Evolutionary conservation across 1,140 invertebrate genomes (phyloP), one percentile per base, ranked within the genome.

Genomic region (Aphis craccivora): DNA sequence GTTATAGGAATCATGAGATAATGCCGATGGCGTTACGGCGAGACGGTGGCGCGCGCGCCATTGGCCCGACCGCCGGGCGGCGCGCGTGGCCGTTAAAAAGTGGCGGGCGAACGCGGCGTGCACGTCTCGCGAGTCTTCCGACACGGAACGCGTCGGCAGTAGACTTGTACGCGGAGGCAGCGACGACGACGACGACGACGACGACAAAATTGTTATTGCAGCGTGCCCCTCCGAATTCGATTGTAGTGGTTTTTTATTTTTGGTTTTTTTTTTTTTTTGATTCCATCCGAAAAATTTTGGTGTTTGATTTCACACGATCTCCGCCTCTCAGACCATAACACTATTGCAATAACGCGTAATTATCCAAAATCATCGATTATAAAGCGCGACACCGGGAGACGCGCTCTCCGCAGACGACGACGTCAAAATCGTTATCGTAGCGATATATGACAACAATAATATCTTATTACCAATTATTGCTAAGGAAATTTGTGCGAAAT

Each of bases 61-160:
- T 91, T 76, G 90, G 90, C 90, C 90, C 53, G 90, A 25, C 43
- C 25, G 90, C 20, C 67, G 67, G 35, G 90, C 48, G 67, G 90
- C 90, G 90, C 90, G 90, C 90, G 90, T 48, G 90, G 90, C 67
- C 76, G 90, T 92, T 45, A 48, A 92, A 83, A 92, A 83, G 90
- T 92, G 90, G 90, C 76, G 90, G 43, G 43, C 90, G 90, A 51
- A 83, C 67, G 53, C 60, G 60, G 43, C 45, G 86, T 87, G 90
- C 90, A 91, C 90, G 53, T 91, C 90, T 91, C 60, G 89, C 89
- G 90, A 30, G 76, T 35, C 14, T 45, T 87, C 55, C 30, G 55
- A 67, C 40, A 43, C 35, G 89, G 25, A 76, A 35, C 89, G 43
- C 55, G 53, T 67, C 60, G 76, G 90, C 60, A 67, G 60, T 90